Evolutionary conservation across 2,888 invertebrate genomes (phyloP), one percentile per base, ranked within the genome.

Genomic region (Tinea trinotella): DNA sequence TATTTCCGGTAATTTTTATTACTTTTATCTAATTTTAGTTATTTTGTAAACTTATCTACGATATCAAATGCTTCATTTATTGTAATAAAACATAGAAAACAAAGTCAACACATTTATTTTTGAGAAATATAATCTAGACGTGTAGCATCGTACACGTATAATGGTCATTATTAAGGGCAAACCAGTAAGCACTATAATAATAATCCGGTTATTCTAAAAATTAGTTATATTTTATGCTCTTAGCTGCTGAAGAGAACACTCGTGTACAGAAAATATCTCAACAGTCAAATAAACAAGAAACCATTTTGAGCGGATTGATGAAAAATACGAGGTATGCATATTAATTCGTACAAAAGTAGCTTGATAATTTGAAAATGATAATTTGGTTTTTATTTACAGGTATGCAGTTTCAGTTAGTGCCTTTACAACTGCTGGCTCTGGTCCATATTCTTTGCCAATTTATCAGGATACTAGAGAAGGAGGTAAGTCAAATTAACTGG

Each of bases 391-490:
- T 6, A 4, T 4, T 30, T 48, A 3, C 13, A 91, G 93, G 60
- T 97, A 97, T 75, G 91, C 92, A 54, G 90, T 97, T 3, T 90
- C 92, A 3, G 90, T 96, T 53, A 90, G 93, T 59, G 95, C 95
- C 0, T 92, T 93, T 67, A 97, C 95, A 64, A 91, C 90, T 58
- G 92, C 94, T 17, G 95, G 96, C 0, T 88, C 91, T 9, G 95
- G 97, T 0, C 95, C 96, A 0, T 89, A 91, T 59, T 95, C 95
- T 1, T 78, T 90, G 6, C 90, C 92, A 22, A 89, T 93, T 1
- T 89, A 91, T 59, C 93, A 93, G 53, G 92, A 93, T 52, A 96
- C 96, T 0, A 90, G 94, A 60, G 96, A 96, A 88, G 95, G 96
- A 77, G 92, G 92, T 92, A 78, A 72, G n/a, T n/a, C n/a, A n/a